Evolutionary conservation across 2,113 vertebrate genomes (phyloP).

Genomic region (Nematolebias whitei): DNA sequence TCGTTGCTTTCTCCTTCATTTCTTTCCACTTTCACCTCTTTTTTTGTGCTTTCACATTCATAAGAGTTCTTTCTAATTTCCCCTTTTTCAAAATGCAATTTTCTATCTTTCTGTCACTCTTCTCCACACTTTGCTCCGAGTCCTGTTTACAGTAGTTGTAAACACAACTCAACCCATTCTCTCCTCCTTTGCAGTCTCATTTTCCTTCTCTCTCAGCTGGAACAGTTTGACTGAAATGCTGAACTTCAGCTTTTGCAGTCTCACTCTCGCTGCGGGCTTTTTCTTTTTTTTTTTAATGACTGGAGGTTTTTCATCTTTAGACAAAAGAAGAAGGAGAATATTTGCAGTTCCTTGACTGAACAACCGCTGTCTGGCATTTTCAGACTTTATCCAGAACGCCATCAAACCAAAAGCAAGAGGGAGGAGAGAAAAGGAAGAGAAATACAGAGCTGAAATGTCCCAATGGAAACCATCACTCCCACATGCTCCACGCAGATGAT

Average conservation of each 20-base stretch:
- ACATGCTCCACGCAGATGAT: slow-evolving; percentile 58
- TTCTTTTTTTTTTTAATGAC: slow-evolving; percentile 31
- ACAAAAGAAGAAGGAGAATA: slow-evolving; percentile 46
- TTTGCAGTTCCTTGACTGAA: slow-evolving; percentile 47
- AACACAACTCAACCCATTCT: slow-evolving; percentile 45
- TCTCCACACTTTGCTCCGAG: neutral
- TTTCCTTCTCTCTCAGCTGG: slow-evolving; percentile 46
- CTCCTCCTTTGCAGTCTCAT: slow-evolving; percentile 48
- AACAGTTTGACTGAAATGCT: slow-evolving; percentile 66
- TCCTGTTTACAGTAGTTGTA: slow-evolving; percentile 38
- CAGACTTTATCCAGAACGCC: slow-evolving; percentile 47
- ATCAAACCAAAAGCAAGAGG: slow-evolving; percentile 56
- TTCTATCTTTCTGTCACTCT: slow-evolving; percentile 16
- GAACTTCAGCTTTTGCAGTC: slow-evolving; percentile 43
- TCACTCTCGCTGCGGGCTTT: slow-evolving; percentile 46
- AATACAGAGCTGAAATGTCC: slow-evolving; percentile 53
- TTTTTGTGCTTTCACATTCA: neutral
- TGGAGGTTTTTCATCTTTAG: slow-evolving; percentile 62
- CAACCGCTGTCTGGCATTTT: slow-evolving; percentile 33
- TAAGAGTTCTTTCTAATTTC: neutral
- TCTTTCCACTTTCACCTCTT: neutral
- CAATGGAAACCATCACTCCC: slow-evolving; percentile 49
- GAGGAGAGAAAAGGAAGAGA: slow-evolving; percentile 39
- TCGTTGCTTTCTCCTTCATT: neutral
- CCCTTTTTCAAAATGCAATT: slow-evolving; percentile 17